phyloP scores from a whole-genome alignment of 2,113 vertebrate species.

The Budorcas taxicolor region DNA sequence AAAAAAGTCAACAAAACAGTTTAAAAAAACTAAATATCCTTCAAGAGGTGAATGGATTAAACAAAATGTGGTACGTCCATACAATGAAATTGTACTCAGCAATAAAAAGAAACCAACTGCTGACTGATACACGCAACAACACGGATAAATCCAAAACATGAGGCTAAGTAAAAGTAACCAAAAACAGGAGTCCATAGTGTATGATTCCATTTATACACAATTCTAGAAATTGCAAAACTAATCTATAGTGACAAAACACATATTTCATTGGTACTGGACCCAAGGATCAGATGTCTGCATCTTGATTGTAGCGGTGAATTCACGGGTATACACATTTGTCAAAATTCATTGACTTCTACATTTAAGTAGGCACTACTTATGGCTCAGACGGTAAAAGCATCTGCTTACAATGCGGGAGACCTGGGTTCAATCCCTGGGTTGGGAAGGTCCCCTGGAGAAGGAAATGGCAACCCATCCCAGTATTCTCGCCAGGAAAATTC shows the following conservation, averaged over 20 bases:
- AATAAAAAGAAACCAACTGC: background rate
- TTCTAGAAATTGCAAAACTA: background rate
- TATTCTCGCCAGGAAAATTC: no score
- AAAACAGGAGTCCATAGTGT: background rate
- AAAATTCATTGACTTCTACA: background rate
- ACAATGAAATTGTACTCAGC: background rate
- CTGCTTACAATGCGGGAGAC: no score
- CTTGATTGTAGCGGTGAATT: background rate
- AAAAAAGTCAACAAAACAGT: background rate
- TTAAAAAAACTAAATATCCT: background rate
- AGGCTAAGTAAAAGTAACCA: background rate
- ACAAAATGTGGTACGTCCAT: background rate
- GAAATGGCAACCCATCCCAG: no score
- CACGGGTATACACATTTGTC: background rate
- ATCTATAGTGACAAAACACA: background rate
- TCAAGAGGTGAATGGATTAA: background rate
- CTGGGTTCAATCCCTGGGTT: no score
- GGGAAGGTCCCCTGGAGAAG: no score
- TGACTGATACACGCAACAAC: background rate
- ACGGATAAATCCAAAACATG: background rate
- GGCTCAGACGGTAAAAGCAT: no score
- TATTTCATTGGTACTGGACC: background rate
- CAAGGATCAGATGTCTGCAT: background rate
- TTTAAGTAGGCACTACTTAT: background rate
- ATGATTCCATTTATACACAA: background rate